phyloP scores from a whole-genome alignment of 2,888 invertebrate species.

The Dasypolia templi region DNA sequence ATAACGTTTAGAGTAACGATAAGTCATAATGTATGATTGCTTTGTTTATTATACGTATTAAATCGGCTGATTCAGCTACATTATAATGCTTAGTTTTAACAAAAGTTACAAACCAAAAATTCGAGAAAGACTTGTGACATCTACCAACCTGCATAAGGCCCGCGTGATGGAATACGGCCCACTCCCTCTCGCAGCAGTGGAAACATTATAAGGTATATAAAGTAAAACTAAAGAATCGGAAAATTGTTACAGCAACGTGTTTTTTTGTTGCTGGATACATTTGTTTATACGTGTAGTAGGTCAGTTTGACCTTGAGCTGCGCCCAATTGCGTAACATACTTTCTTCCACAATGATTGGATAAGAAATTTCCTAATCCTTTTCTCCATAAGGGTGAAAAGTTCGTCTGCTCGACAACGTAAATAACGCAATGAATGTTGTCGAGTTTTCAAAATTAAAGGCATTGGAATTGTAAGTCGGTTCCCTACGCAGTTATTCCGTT shows the following conservation, averaged over 20 bases:
- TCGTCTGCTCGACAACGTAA: not conserved
- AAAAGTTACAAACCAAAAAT: too few relatives aligned
- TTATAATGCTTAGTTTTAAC: not conserved
- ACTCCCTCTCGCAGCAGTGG: too few relatives aligned
- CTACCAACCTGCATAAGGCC: too few relatives aligned
- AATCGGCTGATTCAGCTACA: slow-evolving; percentile 17
- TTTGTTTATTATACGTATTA: slow-evolving; percentile 36
- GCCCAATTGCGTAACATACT: not conserved
- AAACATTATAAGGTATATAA: too few relatives aligned
- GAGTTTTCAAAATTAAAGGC: not conserved
- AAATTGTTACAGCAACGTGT: not conserved
- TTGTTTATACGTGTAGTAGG: not conserved
- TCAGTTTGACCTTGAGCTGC: not conserved
- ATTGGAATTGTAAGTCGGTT: too few relatives aligned
- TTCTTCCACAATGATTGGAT: not conserved
- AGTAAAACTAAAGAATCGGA: too few relatives aligned
- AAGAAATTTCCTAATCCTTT: not conserved
- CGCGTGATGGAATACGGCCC: too few relatives aligned
- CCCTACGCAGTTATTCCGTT: too few relatives aligned
- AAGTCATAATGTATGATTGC: slow-evolving; percentile 47
- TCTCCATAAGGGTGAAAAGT: not conserved
- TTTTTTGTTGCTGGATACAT: not conserved
- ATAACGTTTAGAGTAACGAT: slow-evolving; percentile 43
- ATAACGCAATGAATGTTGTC: not conserved
- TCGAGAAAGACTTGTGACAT: too few relatives aligned